A percentile compares a stretch with the other conserved stretches of the same genome.
phyloP scores from a whole-genome alignment of 2,797 vertebrate species.

The Pipistrellus pygmaeus region DNA sequence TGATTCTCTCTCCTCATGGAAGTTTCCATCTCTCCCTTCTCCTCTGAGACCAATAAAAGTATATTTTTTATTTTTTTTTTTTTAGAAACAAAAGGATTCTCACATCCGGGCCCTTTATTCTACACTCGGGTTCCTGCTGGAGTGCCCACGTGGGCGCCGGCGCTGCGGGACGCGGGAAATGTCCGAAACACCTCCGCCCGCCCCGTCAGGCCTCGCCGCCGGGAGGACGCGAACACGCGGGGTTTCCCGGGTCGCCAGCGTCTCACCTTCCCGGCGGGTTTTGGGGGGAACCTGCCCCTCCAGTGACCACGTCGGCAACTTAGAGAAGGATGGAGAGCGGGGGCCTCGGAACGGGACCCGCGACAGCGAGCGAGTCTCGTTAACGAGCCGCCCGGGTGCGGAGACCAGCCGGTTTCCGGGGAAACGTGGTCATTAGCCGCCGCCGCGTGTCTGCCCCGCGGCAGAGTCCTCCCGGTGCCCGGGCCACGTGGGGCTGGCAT shows the following conservation, averaged over 20 bases:
- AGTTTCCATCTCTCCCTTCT: too few species aligned
- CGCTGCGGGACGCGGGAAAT: neutral
- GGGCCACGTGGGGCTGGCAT: too few species aligned
- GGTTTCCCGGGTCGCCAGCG: neutral
- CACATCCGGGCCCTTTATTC: too few species aligned
- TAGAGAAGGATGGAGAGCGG: slow-evolving; percentile 85
- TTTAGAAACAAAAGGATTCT: too few species aligned
- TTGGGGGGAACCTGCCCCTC: slow-evolving; percentile 71
- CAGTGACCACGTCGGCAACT: slow-evolving; percentile 75
- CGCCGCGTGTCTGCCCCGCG: too few species aligned
- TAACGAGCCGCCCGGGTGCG: slow-evolving; percentile 81
- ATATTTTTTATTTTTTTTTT: too few species aligned
- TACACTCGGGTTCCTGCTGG: too few species aligned
- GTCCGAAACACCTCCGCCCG: neutral
- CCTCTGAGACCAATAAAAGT: too few species aligned
- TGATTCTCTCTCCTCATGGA: too few species aligned
- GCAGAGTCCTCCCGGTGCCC: neutral
- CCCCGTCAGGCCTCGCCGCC: neutral
- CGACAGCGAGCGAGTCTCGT: slow-evolving; percentile 81
- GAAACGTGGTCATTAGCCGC: too few species aligned
- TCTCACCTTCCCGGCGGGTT: slow-evolving; percentile 60
- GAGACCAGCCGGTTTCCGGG: too few species aligned
- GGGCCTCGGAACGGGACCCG: slow-evolving; percentile 82
- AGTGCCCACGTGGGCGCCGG: neutral
- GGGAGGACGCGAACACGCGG: too few species aligned